phyloP scores from a whole-genome alignment of 2,797 vertebrate genomes.

The Rhincodon typus region DNA sequence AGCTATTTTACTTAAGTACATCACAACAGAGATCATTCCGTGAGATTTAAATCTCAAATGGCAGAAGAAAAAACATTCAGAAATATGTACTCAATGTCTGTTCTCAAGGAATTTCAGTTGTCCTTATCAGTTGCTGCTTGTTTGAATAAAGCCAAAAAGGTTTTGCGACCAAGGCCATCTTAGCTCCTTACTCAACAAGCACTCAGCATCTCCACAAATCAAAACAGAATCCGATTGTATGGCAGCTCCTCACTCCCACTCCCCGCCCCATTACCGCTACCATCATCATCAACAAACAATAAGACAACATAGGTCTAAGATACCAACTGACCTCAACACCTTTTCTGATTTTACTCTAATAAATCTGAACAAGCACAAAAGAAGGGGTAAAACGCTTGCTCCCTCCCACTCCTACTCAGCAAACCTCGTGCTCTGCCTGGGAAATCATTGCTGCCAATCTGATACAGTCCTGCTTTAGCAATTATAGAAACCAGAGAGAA shows the following conservation, averaged over 20 bases:
- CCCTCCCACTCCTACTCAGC: constrained; percentile 40
- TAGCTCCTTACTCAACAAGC: background rate
- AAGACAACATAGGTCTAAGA: background rate
- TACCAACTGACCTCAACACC: background rate
- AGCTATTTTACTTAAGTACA: background rate
- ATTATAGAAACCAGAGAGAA: background rate
- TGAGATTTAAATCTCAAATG: background rate
- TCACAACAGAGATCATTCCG: background rate
- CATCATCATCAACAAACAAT: background rate
- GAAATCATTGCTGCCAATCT: constrained; percentile 25
- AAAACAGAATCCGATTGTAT: background rate
- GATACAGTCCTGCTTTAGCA: background rate
- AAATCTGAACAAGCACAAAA: background rate
- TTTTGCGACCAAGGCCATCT: background rate
- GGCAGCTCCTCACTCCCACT: background rate
- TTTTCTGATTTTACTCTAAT: constrained; percentile 3
- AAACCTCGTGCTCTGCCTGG: constrained; percentile 16
- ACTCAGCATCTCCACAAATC: background rate
- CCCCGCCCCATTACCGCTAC: background rate
- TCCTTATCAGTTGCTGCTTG: background rate
- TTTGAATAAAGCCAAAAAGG: background rate
- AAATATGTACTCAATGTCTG: background rate
- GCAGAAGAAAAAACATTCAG: background rate
- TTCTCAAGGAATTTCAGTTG: background rate
- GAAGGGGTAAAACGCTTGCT: constrained; percentile 9